Base-by-base conservation (phyloP, 2,888 invertebrate genomes). In the Parelbella ahira region DNA sequence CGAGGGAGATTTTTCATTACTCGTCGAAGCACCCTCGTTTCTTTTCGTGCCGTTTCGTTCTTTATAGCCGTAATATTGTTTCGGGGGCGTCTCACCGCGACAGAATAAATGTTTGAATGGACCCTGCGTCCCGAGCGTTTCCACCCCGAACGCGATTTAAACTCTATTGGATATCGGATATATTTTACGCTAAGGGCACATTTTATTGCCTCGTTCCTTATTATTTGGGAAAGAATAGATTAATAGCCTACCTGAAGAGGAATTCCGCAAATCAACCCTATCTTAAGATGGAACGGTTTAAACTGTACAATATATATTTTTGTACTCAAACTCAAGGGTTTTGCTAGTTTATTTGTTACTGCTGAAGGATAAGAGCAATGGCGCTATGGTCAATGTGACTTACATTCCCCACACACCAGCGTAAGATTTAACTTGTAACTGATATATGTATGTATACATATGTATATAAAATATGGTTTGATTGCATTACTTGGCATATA, bases 51-150 rank as follows among this genome's bases (percentile, higher is more conserved):
- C 63, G n/a, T n/a, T n/a, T n/a, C n/a, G 50, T 75, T 72, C 64
- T 77, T 77, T 73, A 78, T 71, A 53, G 68, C 62, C 32, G 58
- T 75, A 73, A 79, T 80, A 78, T 76, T 76, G 77, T 76, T 80
- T 75, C 56, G 63, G 62, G 56, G 63, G 62, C 48, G 55, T 63
- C 56, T 68, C 60, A 60, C 63, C 62, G 55, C 55, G 60, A 63
- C 64, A 69, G 68, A 70, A 79, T 68, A 75, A 75, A 77, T 79
- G 71, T 73, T 72, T 71, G 68, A 63, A 63, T 59, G 68, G 62
- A 63, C 54, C 61, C 58, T 50, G 58, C 59, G 62, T 44, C 10
- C 27, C 20, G 25, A 15, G 20, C 29, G 21, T 6, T 23, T 20
- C 36, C 34, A 34, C 39, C 37, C 27, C 37, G 36, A 27, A 47